These are phyloP conservation scores for Congeria kusceri DNA, from an alignment of 2,888 invertebrate genomes.

Conservation along the genomic window DNA sequence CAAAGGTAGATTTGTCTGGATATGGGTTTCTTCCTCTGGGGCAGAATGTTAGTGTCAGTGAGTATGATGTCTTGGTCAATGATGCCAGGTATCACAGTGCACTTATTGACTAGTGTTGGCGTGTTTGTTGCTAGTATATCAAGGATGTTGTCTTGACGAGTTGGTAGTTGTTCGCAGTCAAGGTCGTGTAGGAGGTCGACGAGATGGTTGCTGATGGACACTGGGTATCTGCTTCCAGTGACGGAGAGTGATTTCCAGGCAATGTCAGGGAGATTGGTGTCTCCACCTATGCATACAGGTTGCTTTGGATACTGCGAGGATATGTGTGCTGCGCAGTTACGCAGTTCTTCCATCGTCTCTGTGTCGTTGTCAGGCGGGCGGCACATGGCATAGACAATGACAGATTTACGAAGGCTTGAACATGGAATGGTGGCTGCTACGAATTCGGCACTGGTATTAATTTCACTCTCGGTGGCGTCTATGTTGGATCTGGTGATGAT, in stretches of 20 bases:
- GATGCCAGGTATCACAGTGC: neutral
- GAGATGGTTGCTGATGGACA: constrained; percentile 23
- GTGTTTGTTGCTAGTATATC: constrained; percentile 1
- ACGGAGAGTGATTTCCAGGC: constrained; percentile 18
- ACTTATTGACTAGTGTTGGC: neutral
- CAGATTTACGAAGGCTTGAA: neutral
- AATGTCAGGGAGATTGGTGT: constrained; percentile 36
- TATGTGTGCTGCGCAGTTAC: too few relatives aligned
- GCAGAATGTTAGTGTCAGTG: constrained; percentile 10
- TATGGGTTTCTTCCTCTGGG: neutral
- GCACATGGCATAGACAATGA: neutral
- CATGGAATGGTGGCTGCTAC: neutral
- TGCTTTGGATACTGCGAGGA: too few relatives aligned
- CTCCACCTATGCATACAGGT: constrained; percentile 6
- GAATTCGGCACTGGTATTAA: neutral
- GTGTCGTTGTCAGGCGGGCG: neutral
- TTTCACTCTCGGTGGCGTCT: neutral
- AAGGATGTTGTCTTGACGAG: constrained; percentile 1
- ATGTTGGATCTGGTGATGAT: neutral
- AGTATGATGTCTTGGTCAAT: constrained; percentile 17
- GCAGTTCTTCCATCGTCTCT: neutral
- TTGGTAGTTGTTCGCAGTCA: constrained; percentile 27
- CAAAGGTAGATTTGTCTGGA: constrained; percentile 7
- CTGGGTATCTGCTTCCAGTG: constrained; percentile 4
- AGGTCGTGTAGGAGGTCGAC: constrained; percentile 22